Base-by-base conservation (phyloP, 2,888 invertebrate species). In the Leptarthrus brevirostris region DNA sequence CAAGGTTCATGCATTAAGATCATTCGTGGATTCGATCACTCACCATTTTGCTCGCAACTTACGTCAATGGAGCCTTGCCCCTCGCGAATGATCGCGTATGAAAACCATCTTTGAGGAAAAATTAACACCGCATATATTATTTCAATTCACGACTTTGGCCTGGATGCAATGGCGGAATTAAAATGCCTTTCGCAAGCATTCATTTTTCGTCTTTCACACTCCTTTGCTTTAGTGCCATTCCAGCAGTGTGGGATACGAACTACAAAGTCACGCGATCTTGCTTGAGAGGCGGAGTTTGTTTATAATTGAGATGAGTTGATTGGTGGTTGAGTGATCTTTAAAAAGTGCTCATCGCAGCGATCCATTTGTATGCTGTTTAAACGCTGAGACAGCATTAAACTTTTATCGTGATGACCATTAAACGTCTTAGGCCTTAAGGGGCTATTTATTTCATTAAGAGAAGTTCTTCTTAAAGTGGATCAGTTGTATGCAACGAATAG, bases 241-340 rank as follows among this genome's bases (percentile, higher is more conserved):
- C 8, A 6, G 22, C 18, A 16, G 52, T 52, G 61, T 74, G 70
- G 71, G 61, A 74, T 56, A n/a, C 40, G 47, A 22, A 30, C 71
- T 52, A n/a, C 24, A 34, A 22, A 30, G 49, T 34, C 14, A 24
- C 8, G 20, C 49, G 53, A 36, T 52, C 26, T 49, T 52, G 36
- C 54, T 44, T 53, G 26, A 73, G 69, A 75, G 75, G 75, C 72
- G 75, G 75, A 75, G 75, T 75, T 75, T 75, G 75, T 75, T 75
- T 75, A 75, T 58, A 75, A 58, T 56, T 56, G 36, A 26, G 49
- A 53, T 52, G 58, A 69, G 69, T 72, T 75, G 75, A 75, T 73
- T 75, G 75, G 75, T 73, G 73, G 73, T 52, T 75, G 75, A 75
- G 75, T 75, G 75, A 75, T 73, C 73, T 75, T 58, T 18, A 34